phyloP scores from a whole-genome alignment of 2,797 vertebrate genomes.

The Loris lydekkerianus region DNA sequence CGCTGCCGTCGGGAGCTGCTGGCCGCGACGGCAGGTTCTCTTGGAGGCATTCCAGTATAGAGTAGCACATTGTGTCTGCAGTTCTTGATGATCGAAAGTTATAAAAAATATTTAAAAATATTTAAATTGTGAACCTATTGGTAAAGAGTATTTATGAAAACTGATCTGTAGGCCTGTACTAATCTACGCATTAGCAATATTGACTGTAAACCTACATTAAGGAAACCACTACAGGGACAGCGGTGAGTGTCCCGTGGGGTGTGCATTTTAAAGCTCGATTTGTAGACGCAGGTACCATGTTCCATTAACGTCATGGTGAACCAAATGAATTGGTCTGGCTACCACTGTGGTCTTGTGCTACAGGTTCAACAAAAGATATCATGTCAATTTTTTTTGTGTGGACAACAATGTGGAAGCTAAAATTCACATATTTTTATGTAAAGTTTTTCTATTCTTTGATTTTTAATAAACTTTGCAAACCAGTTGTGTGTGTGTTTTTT shows the following conservation, averaged over 20 bases:
- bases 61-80: slow-evolving; percentile 85
- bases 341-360: slow-evolving; percentile 87
- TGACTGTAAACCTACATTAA: slow-evolving; percentile 84
- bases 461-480: slow-evolving; percentile 99
- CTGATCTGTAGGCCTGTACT: slow-evolving; percentile 88
- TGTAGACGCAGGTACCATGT: slow-evolving; percentile 82
- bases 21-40: slow-evolving; percentile 69
- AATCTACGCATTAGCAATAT: slow-evolving; percentile 89
- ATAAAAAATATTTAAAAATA: slow-evolving; percentile 84
- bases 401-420: slow-evolving; percentile 91
- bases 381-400: slow-evolving; percentile 89
- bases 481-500: slow-evolving; percentile 76
- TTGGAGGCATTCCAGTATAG: slow-evolving; percentile 83
- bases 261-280: slow-evolving; percentile 81
- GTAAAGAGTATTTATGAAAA: slow-evolving; percentile 89
- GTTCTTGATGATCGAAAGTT: slow-evolving; percentile 83
- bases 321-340: slow-evolving; percentile 89
- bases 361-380: slow-evolving; percentile 85
- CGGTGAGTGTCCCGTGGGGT: slow-evolving; percentile 81
- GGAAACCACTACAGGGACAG: slow-evolving; percentile 73
- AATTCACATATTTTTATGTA: slow-evolving; percentile 98
- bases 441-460: slow-evolving; percentile 99
- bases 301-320: slow-evolving; percentile 85
- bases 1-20: slow-evolving; percentile 69
- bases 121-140: slow-evolving; percentile 88